phyloP scores from a whole-genome alignment of 2,888 invertebrate genomes.

The Hylaea fasciaria region DNA sequence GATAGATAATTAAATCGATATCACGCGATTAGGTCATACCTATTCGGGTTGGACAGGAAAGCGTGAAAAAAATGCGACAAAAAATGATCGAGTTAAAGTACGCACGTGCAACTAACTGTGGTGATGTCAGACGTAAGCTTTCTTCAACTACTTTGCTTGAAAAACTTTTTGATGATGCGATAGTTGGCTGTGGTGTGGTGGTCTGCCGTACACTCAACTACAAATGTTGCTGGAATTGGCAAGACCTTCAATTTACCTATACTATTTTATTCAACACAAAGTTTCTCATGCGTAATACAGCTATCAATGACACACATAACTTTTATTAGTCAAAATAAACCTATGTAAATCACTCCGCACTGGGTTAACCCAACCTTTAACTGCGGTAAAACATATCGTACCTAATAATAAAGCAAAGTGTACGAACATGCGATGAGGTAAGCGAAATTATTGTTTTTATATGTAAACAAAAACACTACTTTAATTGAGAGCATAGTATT shows the following conservation, averaged over 20 bases:
- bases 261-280: too few species aligned
- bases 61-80: slow-evolving; percentile 29
- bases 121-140: not conserved
- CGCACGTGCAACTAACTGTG: not conserved
- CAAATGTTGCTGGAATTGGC: too few species aligned
- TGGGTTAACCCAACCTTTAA: slow-evolving; percentile 4
- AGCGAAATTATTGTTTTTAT: slow-evolving; percentile 14
- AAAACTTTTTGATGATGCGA: too few species aligned
- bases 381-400: not conserved
- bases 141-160: too few species aligned
- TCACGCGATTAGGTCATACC: slow-evolving; percentile 44
- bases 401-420: slow-evolving; percentile 5
- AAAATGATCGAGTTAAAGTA: slow-evolving; percentile 9
- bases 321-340: not conserved
- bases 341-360: too few species aligned
- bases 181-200: too few species aligned
- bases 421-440: slow-evolving; percentile 14
- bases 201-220: too few species aligned
- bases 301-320: too few species aligned
- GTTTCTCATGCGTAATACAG: too few species aligned
- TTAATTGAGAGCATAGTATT: slow-evolving; percentile 6
- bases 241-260: too few species aligned
- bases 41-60: slow-evolving; percentile 32
- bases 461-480: slow-evolving; percentile 1
- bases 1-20: slow-evolving; percentile 46